phyloP scores from a whole-genome alignment of 2,888 invertebrate species.

The Caenorhabditis plicata region DNA sequence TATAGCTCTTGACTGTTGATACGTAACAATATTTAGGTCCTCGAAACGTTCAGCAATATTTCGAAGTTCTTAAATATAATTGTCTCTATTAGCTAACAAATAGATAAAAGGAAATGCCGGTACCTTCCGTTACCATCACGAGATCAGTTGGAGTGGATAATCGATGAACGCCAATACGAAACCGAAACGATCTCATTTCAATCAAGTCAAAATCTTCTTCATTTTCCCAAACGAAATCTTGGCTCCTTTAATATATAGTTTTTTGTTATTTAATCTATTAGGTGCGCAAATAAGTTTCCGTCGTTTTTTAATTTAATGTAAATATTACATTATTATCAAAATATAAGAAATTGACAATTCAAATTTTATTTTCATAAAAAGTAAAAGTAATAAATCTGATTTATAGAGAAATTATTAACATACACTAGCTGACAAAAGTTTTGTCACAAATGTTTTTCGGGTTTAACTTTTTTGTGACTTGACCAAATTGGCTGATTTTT shows the following conservation, averaged over 20 bases:
- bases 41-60: constrained; percentile 53
- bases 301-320: too few species aligned
- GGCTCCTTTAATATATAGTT: constrained; percentile 37
- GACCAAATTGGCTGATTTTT: too few species aligned
- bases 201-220: constrained; percentile 29
- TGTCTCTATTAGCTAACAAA: not conserved
- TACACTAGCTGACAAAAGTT: too few species aligned
- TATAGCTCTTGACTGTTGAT: constrained; percentile 61
- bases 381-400: too few species aligned
- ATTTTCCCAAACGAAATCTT: constrained; percentile 63
- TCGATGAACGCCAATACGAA: constrained; percentile 62
- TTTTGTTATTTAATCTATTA: not conserved
- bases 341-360: too few species aligned
- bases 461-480: too few species aligned
- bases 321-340: too few species aligned
- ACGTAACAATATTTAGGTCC: constrained; percentile 58
- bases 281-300: too few species aligned
- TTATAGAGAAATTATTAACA: too few species aligned
- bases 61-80: constrained; percentile 38
- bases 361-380: too few species aligned
- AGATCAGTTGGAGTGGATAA: constrained; percentile 60
- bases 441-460: too few species aligned
- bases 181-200: constrained; percentile 54
- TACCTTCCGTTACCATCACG: constrained; percentile 48
- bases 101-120: not conserved